These are phyloP conservation scores for Bradypodion pumilum DNA, from an alignment of 2,797 vertebrate genomes.

Conservation along the genomic window DNA sequence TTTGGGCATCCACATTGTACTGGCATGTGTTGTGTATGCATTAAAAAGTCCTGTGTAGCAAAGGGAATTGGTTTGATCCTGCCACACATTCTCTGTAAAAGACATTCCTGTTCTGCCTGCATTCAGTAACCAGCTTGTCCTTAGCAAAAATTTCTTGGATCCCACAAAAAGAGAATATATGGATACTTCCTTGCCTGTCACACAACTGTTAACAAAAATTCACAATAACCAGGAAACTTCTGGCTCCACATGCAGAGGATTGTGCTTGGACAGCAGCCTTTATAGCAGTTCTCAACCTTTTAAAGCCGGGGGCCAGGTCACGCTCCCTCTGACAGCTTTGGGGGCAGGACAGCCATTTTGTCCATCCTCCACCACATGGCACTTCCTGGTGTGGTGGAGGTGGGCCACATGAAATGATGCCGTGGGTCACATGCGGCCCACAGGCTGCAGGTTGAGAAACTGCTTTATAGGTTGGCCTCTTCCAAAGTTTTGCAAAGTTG, in stretches of 20 bases:
- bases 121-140: neutral
- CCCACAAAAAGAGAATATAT: neutral
- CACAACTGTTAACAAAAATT: neutral
- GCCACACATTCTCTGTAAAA: neutral
- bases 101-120: neutral
- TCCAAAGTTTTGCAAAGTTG: no score
- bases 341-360: no score
- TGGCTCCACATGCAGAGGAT: neutral
- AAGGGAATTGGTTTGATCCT: neutral
- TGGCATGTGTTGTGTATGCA: neutral
- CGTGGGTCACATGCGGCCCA: no score
- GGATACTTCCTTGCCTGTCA: neutral
- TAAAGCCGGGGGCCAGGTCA: no score
- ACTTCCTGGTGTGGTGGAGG: no score
- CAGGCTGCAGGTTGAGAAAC: no score
- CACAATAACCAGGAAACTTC: neutral
- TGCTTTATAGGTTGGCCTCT: neutral
- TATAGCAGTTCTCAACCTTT: no score
- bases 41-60: neutral
- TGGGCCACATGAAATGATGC: no score
- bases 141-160: neutral
- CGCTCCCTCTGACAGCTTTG: no score
- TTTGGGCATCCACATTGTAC: no score
- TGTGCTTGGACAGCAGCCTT: neutral
- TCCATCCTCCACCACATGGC: no score